These are phyloP conservation scores for Prostheceraeus crozeri DNA, from an alignment of 2,888 invertebrate species.

Conservation along the genomic window DNA sequence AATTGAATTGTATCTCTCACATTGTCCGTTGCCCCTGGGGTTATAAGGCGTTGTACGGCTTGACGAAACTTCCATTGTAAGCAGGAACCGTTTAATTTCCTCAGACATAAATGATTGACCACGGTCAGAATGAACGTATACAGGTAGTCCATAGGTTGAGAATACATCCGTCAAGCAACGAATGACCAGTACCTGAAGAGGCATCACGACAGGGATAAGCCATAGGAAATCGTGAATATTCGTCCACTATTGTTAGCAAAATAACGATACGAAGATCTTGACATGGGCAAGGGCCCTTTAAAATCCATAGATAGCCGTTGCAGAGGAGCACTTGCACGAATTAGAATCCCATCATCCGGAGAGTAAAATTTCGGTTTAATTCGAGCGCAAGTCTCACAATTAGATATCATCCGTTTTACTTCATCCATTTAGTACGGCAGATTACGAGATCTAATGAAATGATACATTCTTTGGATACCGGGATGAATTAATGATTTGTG, in stretches of 20 bases:
- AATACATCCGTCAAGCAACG: conserved; percentile 40
- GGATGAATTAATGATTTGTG: conserved; percentile 35
- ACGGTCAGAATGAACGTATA: conserved; percentile 41
- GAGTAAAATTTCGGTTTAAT: conserved; percentile 36
- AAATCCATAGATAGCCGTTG: neutral
- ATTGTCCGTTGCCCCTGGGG: conserved; percentile 40
- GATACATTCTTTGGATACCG: conserved; percentile 13
- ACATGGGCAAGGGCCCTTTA: neutral
- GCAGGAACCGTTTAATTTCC: conserved; percentile 40
- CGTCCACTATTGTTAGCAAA: conserved; percentile 42
- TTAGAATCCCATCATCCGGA: neutral
- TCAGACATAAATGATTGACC: conserved; percentile 42
- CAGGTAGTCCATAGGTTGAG: conserved; percentile 39
- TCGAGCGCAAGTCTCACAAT: conserved; percentile 34
- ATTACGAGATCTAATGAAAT: conserved; percentile 35
- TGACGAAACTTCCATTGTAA: conserved; percentile 37
- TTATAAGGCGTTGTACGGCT: conserved; percentile 41
- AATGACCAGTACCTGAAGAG: conserved; percentile 38
- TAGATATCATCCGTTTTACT: neutral
- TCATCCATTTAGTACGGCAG: conserved; percentile 34
- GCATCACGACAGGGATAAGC: conserved; percentile 41
- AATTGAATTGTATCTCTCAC: conserved; percentile 40
- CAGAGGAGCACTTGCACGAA: neutral
- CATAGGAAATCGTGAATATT: conserved; percentile 43
- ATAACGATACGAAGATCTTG: conserved; percentile 37